Conservation (phyloP, 2,888 invertebrate species). For the Melangyna quadrimaculata region DNA sequence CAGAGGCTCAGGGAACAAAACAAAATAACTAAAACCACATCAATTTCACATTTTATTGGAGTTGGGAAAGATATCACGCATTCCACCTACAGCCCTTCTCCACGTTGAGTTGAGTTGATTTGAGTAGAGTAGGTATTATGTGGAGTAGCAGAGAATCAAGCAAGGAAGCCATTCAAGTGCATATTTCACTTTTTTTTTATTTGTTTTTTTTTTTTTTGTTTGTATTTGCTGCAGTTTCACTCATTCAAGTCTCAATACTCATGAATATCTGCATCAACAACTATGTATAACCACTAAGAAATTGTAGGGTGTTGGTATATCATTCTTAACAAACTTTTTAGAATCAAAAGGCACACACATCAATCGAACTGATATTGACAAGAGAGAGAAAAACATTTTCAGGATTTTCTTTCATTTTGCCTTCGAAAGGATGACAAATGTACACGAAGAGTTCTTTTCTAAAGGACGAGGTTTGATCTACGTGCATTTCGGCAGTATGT, state of each 20-base stretch:
- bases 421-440: conserved; percentile 61
- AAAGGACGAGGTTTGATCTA: conserved; percentile 54
- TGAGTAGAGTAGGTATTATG: too few species aligned
- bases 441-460: background rate
- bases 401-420: conserved; percentile 44
- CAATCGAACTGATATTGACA: conserved; percentile 50
- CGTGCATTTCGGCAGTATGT: conserved; percentile 50
- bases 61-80: conserved; percentile 20
- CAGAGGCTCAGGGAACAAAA: background rate
- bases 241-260: conserved; percentile 58
- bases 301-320: background rate
- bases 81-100: background rate
- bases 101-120: too few species aligned
- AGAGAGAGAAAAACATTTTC: conserved; percentile 20
- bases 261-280: conserved; percentile 38
- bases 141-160: conserved; percentile 3
- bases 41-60: conserved; percentile 8
- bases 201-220: conserved; percentile 24
- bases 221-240: conserved; percentile 46
- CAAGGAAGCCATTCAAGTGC: conserved; percentile 63
- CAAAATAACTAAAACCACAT: conserved; percentile 33
- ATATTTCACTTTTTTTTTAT: conserved; percentile 52
- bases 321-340: conserved; percentile 19
- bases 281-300: conserved; percentile 45
- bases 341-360: conserved; percentile 61